Base-by-base conservation (phyloP, 2,888 invertebrate genomes). In the Dioctria linearis region DNA sequence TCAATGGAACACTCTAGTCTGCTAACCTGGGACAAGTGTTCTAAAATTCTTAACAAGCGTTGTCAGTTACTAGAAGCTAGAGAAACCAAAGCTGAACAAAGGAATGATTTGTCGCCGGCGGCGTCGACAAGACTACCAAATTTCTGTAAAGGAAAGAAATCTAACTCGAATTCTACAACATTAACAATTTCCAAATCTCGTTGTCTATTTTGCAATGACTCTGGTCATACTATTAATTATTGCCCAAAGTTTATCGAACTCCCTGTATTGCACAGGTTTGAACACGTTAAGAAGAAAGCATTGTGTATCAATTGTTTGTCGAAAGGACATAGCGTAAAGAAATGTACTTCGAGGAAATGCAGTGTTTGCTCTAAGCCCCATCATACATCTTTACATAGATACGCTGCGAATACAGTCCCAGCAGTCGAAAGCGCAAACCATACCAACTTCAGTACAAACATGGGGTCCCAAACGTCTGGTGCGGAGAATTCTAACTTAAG, bases 321-420 rank as follows among this genome's bases (percentile, higher is more conserved):
- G 3, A 69, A 25, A 25, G 69, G 69, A 8, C 69, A 69, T 13
- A 69, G 25, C 46, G 69, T 69, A 5, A 49, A 11, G 49, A 43
- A n/a, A 69, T 69, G 25, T 25, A 25, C 25, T 25, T 25, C 25
- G 25, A 25, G 25, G 25, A 25, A 25, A 2, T 25, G 25, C 25
- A 25, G 25, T 25, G 25, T 25, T 25, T 25, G 25, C 25, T 25
- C 25, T 25, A 25, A 25, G 25, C 25, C 25, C 25, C 25, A 25
- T 25, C 2, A 25, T 25, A 25, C 25, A 25, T 25, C 25, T 25
- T 25, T 25, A 25, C 25, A 25, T 25, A 25, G 25, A 25, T 25
- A 25, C 25, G 25, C 25, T 25, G 25, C 1, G 25, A 37, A 37
- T 1, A 4, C 63, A 63, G 63, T 9, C 3, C 4, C 57, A n/a